phyloP scores from a whole-genome alignment of 2,113 vertebrate species.

The Tragelaphus imberbis region DNA sequence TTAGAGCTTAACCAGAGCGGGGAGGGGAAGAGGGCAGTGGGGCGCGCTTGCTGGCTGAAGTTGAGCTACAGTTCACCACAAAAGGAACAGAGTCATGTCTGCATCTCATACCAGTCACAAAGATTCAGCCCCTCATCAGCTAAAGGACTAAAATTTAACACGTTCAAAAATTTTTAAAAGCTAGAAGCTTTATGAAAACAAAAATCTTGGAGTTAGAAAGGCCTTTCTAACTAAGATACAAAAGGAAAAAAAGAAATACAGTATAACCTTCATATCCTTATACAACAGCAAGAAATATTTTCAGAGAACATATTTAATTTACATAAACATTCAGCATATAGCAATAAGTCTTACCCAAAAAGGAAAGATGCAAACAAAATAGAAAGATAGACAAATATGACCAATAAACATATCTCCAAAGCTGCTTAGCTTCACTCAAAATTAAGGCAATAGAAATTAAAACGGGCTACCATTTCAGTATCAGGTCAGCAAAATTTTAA shows the following conservation, averaged over 20 bases:
- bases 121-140: neutral
- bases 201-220: neutral
- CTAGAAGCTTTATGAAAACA: neutral
- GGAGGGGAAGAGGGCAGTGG: rapidly evolving
- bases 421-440: neutral
- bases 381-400: neutral
- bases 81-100: neutral
- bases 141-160: neutral
- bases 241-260: neutral
- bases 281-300: neutral
- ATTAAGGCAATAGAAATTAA: neutral
- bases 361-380: neutral
- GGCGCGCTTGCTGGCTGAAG: neutral
- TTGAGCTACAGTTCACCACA: rapidly evolving
- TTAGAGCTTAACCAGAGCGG: neutral
- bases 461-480: neutral
- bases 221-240: neutral
- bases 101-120: neutral
- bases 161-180: neutral
- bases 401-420: neutral
- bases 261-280: neutral
- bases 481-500: neutral
- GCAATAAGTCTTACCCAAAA: neutral
- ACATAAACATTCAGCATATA: neutral
- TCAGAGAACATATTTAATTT: neutral